Evolutionary conservation across 2,113 vertebrate species (phyloP).

Genomic region (Lepisosteus osseus): DNA sequence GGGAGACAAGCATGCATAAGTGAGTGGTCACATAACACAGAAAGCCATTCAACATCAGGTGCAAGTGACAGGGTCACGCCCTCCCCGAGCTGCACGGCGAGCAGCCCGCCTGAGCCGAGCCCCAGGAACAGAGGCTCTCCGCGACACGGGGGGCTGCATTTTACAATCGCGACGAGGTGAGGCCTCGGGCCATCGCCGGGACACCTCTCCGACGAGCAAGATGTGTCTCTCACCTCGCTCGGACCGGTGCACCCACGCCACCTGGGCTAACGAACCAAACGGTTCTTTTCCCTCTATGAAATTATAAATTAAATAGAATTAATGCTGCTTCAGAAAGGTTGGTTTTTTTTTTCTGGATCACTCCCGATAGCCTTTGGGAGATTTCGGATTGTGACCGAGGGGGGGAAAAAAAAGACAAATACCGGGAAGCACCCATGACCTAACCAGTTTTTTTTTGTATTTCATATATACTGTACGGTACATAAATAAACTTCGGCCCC

Average conservation of each 20-base stretch:
- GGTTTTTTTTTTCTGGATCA: slow-evolving; percentile 4
- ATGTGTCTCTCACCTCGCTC: slow-evolving; percentile 7
- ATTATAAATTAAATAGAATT: not conserved
- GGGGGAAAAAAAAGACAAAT: slow-evolving; percentile 22
- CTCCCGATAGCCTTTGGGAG: slow-evolving; percentile 20
- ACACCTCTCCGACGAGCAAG: too few relatives aligned
- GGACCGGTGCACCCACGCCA: not conserved
- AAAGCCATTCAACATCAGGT: too few relatives aligned
- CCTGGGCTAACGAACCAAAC: not conserved
- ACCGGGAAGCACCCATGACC: slow-evolving; percentile 40
- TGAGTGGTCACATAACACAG: too few relatives aligned
- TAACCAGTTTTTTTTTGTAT: slow-evolving; percentile 31
- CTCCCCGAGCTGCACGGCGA: too few relatives aligned
- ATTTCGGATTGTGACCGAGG: slow-evolving; percentile 6
- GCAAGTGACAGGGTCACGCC: too few relatives aligned
- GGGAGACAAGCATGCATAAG: too few relatives aligned
- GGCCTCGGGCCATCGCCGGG: too few relatives aligned
- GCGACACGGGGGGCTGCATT: too few relatives aligned
- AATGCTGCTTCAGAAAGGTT: slow-evolving; percentile 24
- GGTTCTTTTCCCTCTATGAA: not conserved
- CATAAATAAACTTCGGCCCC: slow-evolving; percentile 24
- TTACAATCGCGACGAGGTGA: too few relatives aligned
- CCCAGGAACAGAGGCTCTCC: too few relatives aligned
- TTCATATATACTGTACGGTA: slow-evolving; percentile 26
- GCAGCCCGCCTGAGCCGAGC: too few relatives aligned